Conservation (phyloP, 2,797 vertebrate species). For the Okamejei kenojei region DNA sequence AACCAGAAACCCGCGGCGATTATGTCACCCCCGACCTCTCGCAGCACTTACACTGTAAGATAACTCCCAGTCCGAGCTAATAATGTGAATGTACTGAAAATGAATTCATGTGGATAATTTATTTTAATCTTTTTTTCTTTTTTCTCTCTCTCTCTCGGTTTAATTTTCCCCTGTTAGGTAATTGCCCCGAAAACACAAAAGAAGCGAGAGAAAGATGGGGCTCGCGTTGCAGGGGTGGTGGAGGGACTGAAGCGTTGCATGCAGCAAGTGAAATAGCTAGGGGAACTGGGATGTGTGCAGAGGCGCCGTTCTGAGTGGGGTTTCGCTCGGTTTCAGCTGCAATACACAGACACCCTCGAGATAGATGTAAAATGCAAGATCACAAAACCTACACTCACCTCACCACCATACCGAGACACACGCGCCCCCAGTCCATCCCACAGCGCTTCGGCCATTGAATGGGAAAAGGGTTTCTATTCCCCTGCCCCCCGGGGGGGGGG, state of each 20-base stretch:
- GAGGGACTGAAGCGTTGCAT: too few species aligned
- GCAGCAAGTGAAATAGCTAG: background rate
- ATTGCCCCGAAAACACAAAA: background rate
- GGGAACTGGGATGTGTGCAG: background rate
- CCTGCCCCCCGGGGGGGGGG: too few species aligned
- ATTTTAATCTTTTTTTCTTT: conserved; percentile 11
- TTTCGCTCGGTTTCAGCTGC: background rate
- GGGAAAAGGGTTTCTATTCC: background rate
- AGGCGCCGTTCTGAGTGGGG: too few species aligned
- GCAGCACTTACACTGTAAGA: conserved; percentile 4
- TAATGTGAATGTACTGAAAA: conserved; percentile 27
- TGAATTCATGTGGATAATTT: conserved; percentile 31
- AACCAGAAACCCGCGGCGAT: too few species aligned
- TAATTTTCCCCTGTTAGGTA: background rate
- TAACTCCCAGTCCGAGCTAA: background rate
- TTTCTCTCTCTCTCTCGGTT: background rate
- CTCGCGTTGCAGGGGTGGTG: background rate
- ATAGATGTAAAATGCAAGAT: background rate
- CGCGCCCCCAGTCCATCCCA: background rate
- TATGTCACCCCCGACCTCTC: conserved; percentile 19
- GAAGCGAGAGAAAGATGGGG: background rate
- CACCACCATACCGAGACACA: too few species aligned
- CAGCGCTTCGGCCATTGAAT: background rate
- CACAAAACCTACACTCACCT: background rate
- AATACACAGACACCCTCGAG: background rate